A percentile compares a stretch with the other conserved stretches of the same genome.
Conservation (phyloP, 1,140 invertebrate genomes). For the Nephila pilipes region DNA sequence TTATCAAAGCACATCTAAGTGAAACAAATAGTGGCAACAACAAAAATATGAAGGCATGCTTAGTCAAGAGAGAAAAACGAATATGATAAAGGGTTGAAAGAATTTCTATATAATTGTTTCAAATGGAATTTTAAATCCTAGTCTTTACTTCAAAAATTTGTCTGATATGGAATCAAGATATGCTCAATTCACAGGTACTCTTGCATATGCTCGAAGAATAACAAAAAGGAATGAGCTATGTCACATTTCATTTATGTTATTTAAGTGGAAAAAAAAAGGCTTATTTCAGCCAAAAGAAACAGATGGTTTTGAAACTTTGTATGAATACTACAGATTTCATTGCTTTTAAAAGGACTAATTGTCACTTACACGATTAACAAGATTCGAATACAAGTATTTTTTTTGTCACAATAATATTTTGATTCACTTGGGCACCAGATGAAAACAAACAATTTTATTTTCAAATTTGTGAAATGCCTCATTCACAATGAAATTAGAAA, state of each 20-base stretch:
- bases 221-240: not conserved
- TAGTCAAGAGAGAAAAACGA: too few species aligned
- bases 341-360: not conserved
- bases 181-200: slow-evolving; percentile 12
- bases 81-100: too few species aligned
- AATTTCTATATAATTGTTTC: not conserved
- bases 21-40: too few species aligned
- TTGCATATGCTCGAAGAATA: not conserved
- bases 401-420: not conserved
- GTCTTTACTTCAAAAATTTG: not conserved
- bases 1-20: too few species aligned
- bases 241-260: slow-evolving; percentile 34
- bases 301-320: not conserved
- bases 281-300: not conserved
- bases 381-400: not conserved
- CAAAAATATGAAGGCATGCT: too few species aligned
- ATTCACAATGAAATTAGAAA: not conserved
- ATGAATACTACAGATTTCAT: not conserved
- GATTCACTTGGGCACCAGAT: not conserved
- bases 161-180: slow-evolving; percentile 60
- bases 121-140: not conserved
- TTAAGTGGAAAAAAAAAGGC: not conserved
- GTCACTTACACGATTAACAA: not conserved
- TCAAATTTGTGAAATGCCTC: not conserved
- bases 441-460: not conserved